phyloP scores from a whole-genome alignment of 2,888 invertebrate species.

The Rosalia funebris region DNA sequence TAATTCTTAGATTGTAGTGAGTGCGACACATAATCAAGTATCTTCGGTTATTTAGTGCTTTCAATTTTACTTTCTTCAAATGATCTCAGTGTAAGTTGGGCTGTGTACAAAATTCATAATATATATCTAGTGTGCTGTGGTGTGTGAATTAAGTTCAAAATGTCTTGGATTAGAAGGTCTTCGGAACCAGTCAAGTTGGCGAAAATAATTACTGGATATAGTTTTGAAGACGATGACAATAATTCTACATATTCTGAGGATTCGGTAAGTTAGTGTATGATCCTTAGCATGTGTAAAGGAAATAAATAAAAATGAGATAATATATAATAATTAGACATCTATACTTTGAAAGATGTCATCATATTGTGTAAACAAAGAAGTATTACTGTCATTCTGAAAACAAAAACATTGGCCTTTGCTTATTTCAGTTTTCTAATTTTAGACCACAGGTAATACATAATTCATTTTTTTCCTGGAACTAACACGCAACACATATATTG shows the following conservation, averaged over 20 bases:
- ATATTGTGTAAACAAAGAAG: neutral
- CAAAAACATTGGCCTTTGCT: neutral
- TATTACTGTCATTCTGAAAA: neutral
- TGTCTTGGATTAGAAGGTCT: constrained; percentile 58
- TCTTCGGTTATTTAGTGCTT: neutral
- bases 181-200: constrained; percentile 50
- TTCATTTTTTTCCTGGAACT: neutral
- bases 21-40: neutral
- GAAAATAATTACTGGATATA: constrained; percentile 43
- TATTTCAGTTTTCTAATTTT: neutral
- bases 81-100: constrained; percentile 8
- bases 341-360: neutral
- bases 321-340: neutral
- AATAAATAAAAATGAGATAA: neutral
- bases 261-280: constrained; percentile 52
- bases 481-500: too few relatives aligned
- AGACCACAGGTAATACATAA: neutral
- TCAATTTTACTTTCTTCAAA: neutral
- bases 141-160: constrained; percentile 37
- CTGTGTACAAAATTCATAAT: constrained; percentile 21
- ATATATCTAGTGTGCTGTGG: constrained; percentile 34
- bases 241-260: constrained; percentile 56
- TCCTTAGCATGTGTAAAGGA: too few relatives aligned
- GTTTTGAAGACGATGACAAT: constrained; percentile 47
- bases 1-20: constrained; percentile 8